phyloP scores from a whole-genome alignment of 2,113 vertebrate genomes.

The Coreoperca whiteheadi region DNA sequence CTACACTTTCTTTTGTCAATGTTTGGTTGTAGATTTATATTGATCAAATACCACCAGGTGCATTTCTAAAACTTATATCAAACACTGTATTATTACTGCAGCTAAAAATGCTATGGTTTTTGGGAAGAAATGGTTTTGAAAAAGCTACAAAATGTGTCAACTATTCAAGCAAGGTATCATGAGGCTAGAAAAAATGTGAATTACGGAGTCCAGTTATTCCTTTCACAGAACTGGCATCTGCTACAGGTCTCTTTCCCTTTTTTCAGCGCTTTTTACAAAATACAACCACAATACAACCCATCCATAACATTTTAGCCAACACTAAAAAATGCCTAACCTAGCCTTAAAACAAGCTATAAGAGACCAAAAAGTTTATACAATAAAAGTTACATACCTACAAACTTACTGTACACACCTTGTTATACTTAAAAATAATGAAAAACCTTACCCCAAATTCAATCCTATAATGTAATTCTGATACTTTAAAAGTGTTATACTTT shows the following conservation, averaged over 20 bases:
- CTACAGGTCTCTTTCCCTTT: no score
- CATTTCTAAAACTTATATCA: neutral
- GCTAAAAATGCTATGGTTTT: neutral
- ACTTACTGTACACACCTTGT: neutral
- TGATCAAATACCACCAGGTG: neutral
- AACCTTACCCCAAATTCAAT: neutral
- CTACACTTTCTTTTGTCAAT: neutral
- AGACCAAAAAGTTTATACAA: neutral
- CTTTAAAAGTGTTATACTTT: neutral
- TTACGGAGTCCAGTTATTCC: no score
- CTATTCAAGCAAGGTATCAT: neutral
- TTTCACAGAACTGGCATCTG: no score
- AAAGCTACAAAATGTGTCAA: constrained; percentile 1
- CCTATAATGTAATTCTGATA: neutral
- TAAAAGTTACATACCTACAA: neutral
- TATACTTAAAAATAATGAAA: neutral
- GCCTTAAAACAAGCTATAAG: neutral
- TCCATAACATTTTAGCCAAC: no score
- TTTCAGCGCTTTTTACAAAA: no score
- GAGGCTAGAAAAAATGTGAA: no score
- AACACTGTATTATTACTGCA: neutral
- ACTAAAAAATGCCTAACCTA: neutral
- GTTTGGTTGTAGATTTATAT: neutral
- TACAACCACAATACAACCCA: no score
- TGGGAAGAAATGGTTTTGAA: neutral